Evolutionary conservation across 1,140 invertebrate species (phyloP), one percentile per base, ranked within the genome.

Genomic region (Brachionus angularis): DNA sequence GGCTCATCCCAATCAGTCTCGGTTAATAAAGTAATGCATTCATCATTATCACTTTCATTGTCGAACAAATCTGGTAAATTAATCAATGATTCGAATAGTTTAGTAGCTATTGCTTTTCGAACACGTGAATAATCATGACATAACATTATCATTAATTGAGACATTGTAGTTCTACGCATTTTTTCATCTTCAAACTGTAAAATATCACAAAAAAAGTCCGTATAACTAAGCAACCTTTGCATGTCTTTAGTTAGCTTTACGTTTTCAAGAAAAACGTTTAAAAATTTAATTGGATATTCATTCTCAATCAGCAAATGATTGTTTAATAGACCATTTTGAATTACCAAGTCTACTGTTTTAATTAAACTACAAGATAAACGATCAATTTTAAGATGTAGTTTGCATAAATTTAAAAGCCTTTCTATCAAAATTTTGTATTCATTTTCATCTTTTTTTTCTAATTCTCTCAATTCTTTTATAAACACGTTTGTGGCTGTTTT

Each of bases 1-100:
- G 62, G 42, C 62, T 67, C 29, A n/a, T 67, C 62, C 62, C 62
- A 67, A 50, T 47, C 42, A 27, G 62, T 67, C 31, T 67, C 62
- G 8, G 62, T 47, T 27, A 67, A 50, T 23, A 67, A 3, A 3
- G 8, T 21, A 31, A 67, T 67, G 25, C 62, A 67, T 23, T 67
- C 62, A 10, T 44, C 16, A n/a, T 50, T 67, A 16, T 46, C 42
- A 46, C 47, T 42, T 18, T 67, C 62, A 5, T 18, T 47, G 21
- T 33, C 5, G 25, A 67, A 67, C 12, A 67, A 3, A 34, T 67
- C 62, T 10, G 62, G 62, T 31, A 47, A 47, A 34, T 50, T 67
- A 8, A 67, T 47, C 42, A 67, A 67, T 14, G 47, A 29, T 33
- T 67, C 62, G 18, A 67, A 67, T n/a, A 67, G 29, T 21, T 67